phyloP scores from a whole-genome alignment of 2,888 invertebrate genomes.

The Eilema griseolum region DNA sequence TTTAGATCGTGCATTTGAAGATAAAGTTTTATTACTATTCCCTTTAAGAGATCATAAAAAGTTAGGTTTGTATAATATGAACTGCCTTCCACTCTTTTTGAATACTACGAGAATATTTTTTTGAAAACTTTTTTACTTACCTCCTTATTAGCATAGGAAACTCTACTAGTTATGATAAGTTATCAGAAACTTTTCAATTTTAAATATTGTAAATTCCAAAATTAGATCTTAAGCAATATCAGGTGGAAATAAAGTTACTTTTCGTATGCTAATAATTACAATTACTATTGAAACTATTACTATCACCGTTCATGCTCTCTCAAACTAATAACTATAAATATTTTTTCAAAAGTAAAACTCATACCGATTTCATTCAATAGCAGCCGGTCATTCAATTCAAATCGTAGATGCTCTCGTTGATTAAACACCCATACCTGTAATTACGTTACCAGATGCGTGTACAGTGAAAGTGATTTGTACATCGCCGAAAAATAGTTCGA shows the following conservation, averaged over 20 bases:
- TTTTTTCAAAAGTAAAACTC: conserved; percentile 18
- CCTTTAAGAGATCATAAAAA: conserved; percentile 6
- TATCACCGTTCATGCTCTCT: conserved; percentile 15
- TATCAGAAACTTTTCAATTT: not conserved
- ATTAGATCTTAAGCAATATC: not conserved
- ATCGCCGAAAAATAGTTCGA: conserved; percentile 49
- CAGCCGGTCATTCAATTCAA: conserved; percentile 32
- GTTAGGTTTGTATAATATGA: conserved; percentile 17
- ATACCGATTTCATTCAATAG: conserved; percentile 22
- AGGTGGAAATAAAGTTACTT: not conserved
- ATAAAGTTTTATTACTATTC: conserved; percentile 17
- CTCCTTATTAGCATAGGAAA: not conserved
- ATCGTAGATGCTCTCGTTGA: conserved; percentile 50
- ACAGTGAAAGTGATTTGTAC: conserved; percentile 54
- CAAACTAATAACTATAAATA: conserved; percentile 16
- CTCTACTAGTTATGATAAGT: not conserved
- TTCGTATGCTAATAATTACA: not conserved
- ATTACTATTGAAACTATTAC: conserved; percentile 11
- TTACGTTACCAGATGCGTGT: conserved; percentile 53
- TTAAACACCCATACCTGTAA: conserved; percentile 50
- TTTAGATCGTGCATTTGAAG: conserved; percentile 17
- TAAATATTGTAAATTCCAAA: not conserved
- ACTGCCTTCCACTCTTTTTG: not conserved
- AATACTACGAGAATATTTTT: not conserved
- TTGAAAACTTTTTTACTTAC: not conserved